These are phyloP conservation scores for Nasua narica DNA, from an alignment of 2,797 vertebrate species.

Conservation along the genomic window DNA sequence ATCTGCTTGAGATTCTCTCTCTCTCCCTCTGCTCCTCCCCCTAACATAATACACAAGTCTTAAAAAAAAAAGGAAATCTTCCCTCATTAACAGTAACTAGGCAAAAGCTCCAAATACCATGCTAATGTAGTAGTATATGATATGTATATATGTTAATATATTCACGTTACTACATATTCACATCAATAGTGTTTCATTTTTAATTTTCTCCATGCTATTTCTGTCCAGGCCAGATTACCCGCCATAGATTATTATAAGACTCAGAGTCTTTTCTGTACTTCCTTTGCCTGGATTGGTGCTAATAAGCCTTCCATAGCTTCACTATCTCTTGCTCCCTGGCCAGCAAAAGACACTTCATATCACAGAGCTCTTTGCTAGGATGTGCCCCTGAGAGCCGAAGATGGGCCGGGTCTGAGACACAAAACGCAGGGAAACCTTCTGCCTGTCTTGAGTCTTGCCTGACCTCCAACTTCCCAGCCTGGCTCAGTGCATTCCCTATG, in stretches of 20 bases:
- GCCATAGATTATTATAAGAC: background rate
- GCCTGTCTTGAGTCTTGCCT: background rate
- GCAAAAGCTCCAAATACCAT: background rate
- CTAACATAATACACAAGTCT: background rate
- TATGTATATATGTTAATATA: background rate
- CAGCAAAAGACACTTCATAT: background rate
- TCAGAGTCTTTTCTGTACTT: background rate
- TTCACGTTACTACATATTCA: background rate
- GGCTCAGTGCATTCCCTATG: background rate
- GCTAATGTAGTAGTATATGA: background rate
- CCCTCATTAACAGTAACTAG: background rate
- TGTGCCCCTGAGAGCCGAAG: background rate
- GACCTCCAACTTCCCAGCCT: background rate
- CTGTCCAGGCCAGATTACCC: background rate
- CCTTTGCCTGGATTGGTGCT: background rate
- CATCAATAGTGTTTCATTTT: background rate
- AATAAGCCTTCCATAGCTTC: background rate
- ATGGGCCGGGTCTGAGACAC: background rate
- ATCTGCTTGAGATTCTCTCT: background rate
- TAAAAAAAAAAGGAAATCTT: background rate
- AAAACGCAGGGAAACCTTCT: background rate
- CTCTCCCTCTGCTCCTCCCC: background rate
- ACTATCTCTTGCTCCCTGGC: background rate
- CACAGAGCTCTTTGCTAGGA: background rate
- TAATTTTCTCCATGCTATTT: background rate